These are phyloP conservation scores for Xerus rutilus DNA, from an alignment of 2,797 vertebrate genomes.

Conservation along the genomic window DNA sequence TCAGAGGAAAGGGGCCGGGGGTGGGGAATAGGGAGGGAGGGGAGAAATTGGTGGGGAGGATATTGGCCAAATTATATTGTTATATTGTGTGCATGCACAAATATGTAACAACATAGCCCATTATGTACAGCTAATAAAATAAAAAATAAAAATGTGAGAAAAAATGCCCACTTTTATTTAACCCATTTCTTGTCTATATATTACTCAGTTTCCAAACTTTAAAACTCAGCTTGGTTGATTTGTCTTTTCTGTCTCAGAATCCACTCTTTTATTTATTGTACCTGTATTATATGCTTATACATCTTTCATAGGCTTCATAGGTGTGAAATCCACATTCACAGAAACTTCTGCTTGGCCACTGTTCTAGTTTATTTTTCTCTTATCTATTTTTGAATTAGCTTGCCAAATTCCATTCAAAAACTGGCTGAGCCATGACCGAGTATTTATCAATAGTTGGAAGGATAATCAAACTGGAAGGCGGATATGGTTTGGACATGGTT, in stretches of 20 bases:
- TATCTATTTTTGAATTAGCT: background rate
- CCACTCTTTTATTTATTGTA: background rate
- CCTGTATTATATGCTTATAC: background rate
- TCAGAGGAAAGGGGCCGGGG: too few species aligned
- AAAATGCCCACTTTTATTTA: constrained; percentile 1
- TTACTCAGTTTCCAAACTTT: background rate
- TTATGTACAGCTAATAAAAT: too few species aligned
- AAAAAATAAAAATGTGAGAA: too few species aligned
- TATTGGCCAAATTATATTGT: too few species aligned
- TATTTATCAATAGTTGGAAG: too few species aligned
- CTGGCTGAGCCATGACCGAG: background rate
- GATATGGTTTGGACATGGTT: background rate
- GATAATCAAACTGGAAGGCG: background rate
- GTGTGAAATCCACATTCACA: background rate
- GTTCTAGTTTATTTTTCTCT: background rate
- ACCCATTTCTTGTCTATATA: background rate
- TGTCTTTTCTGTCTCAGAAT: background rate
- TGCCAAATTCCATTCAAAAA: background rate
- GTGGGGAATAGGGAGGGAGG: too few species aligned
- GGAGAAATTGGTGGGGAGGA: too few species aligned
- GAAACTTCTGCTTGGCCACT: background rate
- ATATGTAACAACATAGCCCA: too few species aligned
- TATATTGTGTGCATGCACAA: too few species aligned
- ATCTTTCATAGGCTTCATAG: background rate
- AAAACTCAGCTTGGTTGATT: background rate